A percentile compares a stretch with the other conserved stretches of the same genome.
Conservation (phyloP, 2,797 vertebrate genomes). For the Salarias fasciatus region DNA sequence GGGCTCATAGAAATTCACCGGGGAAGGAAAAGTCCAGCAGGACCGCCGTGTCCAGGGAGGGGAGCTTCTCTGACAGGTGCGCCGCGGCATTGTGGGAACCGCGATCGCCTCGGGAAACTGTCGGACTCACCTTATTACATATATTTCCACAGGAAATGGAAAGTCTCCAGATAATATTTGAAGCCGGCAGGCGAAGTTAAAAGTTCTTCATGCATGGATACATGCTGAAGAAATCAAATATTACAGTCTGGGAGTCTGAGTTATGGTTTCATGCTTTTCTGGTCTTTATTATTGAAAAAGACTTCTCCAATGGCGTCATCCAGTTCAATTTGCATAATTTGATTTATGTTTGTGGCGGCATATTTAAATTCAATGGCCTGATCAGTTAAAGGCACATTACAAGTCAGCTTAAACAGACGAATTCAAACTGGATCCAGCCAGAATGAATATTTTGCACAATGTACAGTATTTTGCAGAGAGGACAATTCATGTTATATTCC, state of each 20-base stretch:
- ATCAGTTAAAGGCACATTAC: background rate
- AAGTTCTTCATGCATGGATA: conserved; percentile 7
- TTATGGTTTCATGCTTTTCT: conserved; percentile 20
- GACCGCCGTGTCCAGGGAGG: conserved; percentile 15
- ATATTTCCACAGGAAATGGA: conserved; percentile 44
- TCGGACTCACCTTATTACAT: conserved; percentile 52
- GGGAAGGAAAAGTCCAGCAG: conserved; percentile 8
- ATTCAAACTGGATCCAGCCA: background rate
- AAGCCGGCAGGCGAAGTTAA: conserved; percentile 29
- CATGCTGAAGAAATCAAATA: conserved; percentile 18
- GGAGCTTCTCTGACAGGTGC: conserved; percentile 48
- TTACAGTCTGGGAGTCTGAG: background rate
- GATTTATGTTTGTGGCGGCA: no score
- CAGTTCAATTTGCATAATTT: background rate
- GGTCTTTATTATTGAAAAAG: background rate
- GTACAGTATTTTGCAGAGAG: no score
- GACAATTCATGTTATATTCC: no score
- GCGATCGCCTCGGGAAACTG: conserved; percentile 28
- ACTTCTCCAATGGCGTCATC: conserved; percentile 5
- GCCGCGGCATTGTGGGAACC: conserved; percentile 25
- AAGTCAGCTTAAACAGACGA: background rate
- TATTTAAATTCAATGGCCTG: background rate
- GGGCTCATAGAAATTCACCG: conserved; percentile 56
- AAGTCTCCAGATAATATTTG: conserved; percentile 35
- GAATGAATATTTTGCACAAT: no score